Evolutionary conservation across 2,113 vertebrate genomes (phyloP).

Genomic region (Leucosticte australis): DNA sequence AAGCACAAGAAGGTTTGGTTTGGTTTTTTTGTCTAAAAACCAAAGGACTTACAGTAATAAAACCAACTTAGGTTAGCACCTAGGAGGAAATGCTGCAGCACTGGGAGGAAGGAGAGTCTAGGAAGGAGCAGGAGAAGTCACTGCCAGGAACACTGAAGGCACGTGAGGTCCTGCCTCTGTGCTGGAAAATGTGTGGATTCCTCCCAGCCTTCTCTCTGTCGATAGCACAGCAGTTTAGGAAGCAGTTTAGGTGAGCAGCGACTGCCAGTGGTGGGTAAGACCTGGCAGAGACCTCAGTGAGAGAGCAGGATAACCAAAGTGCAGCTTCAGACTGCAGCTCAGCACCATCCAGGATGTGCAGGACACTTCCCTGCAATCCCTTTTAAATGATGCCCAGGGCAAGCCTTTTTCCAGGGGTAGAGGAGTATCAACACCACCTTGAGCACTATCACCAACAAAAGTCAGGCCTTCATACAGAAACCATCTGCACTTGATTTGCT

Average conservation of each 20-base stretch:
- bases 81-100: background rate
- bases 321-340: background rate
- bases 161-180: background rate
- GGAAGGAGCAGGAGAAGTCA: background rate
- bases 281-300: background rate
- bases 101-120: background rate
- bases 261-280: background rate
- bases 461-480: background rate
- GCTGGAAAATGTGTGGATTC: background rate
- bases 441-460: conserved; percentile 23
- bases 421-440: conserved; percentile 16
- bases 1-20: background rate
- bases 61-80: background rate
- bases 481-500: conserved; percentile 61
- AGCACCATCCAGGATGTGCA: fast-evolving
- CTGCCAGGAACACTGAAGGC: background rate
- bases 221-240: fast-evolving
- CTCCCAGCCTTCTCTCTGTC: fast-evolving
- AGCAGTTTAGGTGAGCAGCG: background rate
- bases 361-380: background rate
- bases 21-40: background rate
- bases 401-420: background rate
- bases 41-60: background rate
- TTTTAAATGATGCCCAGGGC: background rate
- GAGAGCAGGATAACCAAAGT: background rate